phyloP scores from a whole-genome alignment of 2,113 vertebrate species.

The Mastomys natalensis region DNA sequence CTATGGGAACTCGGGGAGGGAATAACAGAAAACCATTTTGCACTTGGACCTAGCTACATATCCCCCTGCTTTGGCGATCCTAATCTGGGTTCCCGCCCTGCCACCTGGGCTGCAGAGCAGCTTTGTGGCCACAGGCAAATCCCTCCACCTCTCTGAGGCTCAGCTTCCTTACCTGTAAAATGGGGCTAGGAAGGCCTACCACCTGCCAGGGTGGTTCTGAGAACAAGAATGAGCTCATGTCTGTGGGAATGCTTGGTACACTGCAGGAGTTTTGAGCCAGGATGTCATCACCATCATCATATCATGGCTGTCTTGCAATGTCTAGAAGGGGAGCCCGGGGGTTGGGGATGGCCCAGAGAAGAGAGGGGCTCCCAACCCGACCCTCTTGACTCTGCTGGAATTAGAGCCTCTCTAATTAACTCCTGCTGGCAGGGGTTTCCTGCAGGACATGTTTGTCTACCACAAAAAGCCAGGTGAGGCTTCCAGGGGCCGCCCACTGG shows the following conservation, averaged over 20 bases:
- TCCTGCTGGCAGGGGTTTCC: constrained; percentile 54
- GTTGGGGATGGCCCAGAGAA: constrained; percentile 43
- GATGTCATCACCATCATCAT: constrained; percentile 61
- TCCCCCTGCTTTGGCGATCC: constrained; percentile 6
- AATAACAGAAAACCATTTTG: not conserved
- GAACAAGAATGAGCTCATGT: constrained; percentile 75
- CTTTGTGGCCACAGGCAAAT: constrained; percentile 17
- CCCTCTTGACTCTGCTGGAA: constrained; percentile 48
- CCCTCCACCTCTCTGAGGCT: constrained; percentile 54
- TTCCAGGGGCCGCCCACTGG: constrained; percentile 81
- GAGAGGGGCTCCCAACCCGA: constrained; percentile 64
- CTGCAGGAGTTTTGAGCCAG: constrained; percentile 29
- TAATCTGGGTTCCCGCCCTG: constrained; percentile 8
- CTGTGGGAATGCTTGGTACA: constrained; percentile 69
- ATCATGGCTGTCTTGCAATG: constrained; percentile 24
- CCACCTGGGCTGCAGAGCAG: constrained; percentile 7
- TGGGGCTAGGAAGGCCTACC: constrained; percentile 57
- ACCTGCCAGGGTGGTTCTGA: constrained; percentile 66
- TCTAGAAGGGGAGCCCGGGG: constrained; percentile 68
- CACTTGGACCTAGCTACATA: not conserved
- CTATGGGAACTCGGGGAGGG: not conserved
- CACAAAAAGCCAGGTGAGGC: constrained; percentile 66
- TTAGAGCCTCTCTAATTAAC: constrained; percentile 61
- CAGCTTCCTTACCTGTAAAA: constrained; percentile 71
- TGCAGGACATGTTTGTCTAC: constrained; percentile 68